A percentile compares a stretch with the other conserved stretches of the same genome.
Evolutionary conservation across 2,113 vertebrate species (phyloP).

Genomic region (Gobio gobio): DNA sequence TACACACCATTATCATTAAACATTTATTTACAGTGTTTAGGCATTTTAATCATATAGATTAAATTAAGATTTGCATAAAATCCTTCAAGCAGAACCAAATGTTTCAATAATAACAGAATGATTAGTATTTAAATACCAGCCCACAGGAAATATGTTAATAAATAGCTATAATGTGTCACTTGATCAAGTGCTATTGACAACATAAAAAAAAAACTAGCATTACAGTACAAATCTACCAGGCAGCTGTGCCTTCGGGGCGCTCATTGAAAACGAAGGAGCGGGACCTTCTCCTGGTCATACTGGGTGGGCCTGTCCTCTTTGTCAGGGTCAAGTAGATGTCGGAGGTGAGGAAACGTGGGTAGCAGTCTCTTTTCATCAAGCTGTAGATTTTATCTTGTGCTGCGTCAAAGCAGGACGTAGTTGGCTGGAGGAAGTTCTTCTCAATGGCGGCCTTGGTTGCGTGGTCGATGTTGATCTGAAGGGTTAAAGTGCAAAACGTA

Average conservation of each 20-base stretch:
- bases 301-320: conserved; percentile 70
- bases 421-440: conserved; percentile 81
- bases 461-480: conserved; percentile 92
- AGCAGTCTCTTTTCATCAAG: conserved; percentile 97
- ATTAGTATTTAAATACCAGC: conserved; percentile 65
- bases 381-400: conserved; percentile 87
- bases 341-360: conserved; percentile 87
- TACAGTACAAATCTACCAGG: conserved; percentile 66
- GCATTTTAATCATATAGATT: conserved; percentile 48
- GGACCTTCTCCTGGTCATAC: conserved; percentile 84
- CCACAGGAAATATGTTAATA: conserved; percentile 54
- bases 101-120: conserved; percentile 44
- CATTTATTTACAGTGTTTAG: conserved; percentile 63
- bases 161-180: conserved; percentile 36
- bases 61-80: conserved; percentile 58
- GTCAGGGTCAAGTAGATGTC: conserved; percentile 82
- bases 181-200: conserved; percentile 28
- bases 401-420: conserved; percentile 79
- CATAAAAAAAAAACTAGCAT: background rate
- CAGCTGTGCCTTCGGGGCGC: conserved; percentile 73
- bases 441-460: conserved; percentile 83
- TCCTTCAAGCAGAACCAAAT: conserved; percentile 25
- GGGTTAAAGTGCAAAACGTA: conserved; percentile 28
- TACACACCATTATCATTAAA: conserved; percentile 54
- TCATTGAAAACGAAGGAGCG: conserved; percentile 89